Base-by-base conservation (phyloP, 1,140 invertebrate species). In the Bathynomus jamesi region DNA sequence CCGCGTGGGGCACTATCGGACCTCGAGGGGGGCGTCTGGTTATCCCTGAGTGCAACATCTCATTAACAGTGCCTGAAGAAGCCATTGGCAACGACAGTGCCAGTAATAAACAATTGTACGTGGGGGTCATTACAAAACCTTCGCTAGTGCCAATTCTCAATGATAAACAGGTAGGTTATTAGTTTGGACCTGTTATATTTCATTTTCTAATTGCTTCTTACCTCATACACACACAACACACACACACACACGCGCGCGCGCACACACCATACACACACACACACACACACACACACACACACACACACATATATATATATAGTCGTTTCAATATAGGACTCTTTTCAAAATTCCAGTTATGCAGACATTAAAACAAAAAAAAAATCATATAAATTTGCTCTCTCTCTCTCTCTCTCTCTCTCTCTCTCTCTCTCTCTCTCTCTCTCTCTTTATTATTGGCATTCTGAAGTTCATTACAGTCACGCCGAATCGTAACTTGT, bases 11-110 rank as follows among this genome's bases (percentile, higher is more conserved):
- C 32, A 69, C 29, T 46, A 61, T 69, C 17, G 67, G 67, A 8
- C 24, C 28, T 28, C 11, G 24, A 1, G 67, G 67, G 17, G 67
- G 67, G 10, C 53, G 67, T n/a, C 46, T 69, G 21, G 67, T 69
- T n/a, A 61, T 69, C 10, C 67, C 67, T 0, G 67, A 69, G 25
- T 69, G 62, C 11, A 61, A 61, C 24, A 61, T 69, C 21, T n/a
- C 67, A 3, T 61, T 69, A 27, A 69, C 67, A 21, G 67, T 69
- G n/a, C 67, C 67, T n/a, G 67, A 69, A 25, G 67, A 61, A 28
- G 67, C 67, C 28, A 69, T 69, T 8, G 31, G 46, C n/a, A 30
- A 21, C n/a, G 67, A 69, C 25, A 21, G 40, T 5, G 5, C 21
- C 40, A 53, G 40, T 53, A 11, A 53, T 53, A 53, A 53, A 21